Percentiles rank a stretch among this genome's conserved stretches.
Conservation (phyloP, 2,888 invertebrate species). For the Plemyria rubiginata region DNA sequence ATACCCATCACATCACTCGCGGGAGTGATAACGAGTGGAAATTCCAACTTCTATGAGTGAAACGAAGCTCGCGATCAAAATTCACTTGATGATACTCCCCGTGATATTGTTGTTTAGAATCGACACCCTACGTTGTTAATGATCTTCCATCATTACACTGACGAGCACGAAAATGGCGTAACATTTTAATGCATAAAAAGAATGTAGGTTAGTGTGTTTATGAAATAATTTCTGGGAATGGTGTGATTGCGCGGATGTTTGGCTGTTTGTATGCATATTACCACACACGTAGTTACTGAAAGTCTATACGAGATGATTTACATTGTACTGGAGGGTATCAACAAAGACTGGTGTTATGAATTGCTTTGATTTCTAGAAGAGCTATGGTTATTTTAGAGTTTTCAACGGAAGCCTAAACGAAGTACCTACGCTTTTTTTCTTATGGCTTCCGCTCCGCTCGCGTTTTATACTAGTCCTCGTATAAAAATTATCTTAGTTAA, state of each 20-base stretch:
- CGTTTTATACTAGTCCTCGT: too few species aligned
- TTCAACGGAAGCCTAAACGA: conserved; percentile 1
- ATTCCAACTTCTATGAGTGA: too few species aligned
- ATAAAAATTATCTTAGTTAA: too few species aligned
- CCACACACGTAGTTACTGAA: conserved; percentile 61
- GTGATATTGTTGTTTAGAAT: too few species aligned
- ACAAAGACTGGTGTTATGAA: conserved; percentile 36
- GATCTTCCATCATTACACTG: conserved; percentile 56
- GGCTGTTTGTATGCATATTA: conserved; percentile 56
- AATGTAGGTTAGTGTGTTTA: conserved; percentile 77
- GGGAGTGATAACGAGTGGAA: too few species aligned
- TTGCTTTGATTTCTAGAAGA: conserved; percentile 24
- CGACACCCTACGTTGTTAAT: conserved; percentile 38
- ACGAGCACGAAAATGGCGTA: conserved; percentile 70
- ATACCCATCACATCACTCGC: too few species aligned
- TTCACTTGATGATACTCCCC: too few species aligned
- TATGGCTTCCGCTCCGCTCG: not conserved
- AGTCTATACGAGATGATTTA: conserved; percentile 59
- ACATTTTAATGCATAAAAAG: conserved; percentile 67
- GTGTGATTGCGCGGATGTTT: conserved; percentile 76
- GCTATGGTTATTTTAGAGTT: not conserved
- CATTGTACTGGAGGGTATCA: conserved; percentile 57
- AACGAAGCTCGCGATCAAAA: too few species aligned
- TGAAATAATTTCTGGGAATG: conserved; percentile 70
- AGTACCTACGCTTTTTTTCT: not conserved